phyloP scores from a whole-genome alignment of 2,888 invertebrate genomes.

The Ormyrus labotus region DNA sequence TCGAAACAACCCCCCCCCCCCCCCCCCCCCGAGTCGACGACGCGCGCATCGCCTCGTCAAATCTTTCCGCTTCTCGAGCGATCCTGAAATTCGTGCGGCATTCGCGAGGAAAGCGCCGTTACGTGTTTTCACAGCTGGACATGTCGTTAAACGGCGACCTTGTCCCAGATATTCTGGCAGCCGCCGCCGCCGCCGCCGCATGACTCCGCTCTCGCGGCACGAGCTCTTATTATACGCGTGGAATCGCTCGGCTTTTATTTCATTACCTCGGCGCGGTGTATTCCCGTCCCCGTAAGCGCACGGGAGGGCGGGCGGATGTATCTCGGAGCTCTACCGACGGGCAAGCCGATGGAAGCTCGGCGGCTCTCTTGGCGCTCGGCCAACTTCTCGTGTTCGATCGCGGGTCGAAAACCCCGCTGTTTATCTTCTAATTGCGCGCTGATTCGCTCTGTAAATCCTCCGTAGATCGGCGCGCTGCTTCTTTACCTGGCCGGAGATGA shows the following conservation, averaged over 20 bases:
- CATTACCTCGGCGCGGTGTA: no score
- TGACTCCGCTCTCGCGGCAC: background rate
- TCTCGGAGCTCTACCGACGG: no score
- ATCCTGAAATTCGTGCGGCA: background rate
- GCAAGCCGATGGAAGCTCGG: no score
- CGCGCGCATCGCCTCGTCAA: background rate
- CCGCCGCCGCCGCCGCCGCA: background rate
- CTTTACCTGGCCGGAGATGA: no score
- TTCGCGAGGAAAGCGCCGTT: conserved; percentile 3
- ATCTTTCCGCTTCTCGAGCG: background rate
- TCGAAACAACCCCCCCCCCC: no score
- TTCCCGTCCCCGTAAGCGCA: no score
- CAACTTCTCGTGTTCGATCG: background rate
- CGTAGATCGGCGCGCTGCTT: no score
- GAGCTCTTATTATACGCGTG: background rate
- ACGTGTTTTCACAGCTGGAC: conserved; percentile 40
- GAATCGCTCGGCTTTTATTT: background rate
- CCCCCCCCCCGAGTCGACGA: background rate
- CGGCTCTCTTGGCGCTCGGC: conserved; percentile 1
- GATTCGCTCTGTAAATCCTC: background rate
- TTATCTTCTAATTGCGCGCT: conserved; percentile 30
- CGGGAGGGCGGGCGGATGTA: no score
- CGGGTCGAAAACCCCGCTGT: conserved; percentile 37
- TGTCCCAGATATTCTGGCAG: conserved; percentile 43
- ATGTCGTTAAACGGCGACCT: conserved; percentile 44